Percentiles rank a stretch among this genome's conserved stretches.
These are phyloP conservation scores for Araneus ventricosus DNA, from an alignment of 1,140 invertebrate species.

Conservation along the genomic window DNA sequence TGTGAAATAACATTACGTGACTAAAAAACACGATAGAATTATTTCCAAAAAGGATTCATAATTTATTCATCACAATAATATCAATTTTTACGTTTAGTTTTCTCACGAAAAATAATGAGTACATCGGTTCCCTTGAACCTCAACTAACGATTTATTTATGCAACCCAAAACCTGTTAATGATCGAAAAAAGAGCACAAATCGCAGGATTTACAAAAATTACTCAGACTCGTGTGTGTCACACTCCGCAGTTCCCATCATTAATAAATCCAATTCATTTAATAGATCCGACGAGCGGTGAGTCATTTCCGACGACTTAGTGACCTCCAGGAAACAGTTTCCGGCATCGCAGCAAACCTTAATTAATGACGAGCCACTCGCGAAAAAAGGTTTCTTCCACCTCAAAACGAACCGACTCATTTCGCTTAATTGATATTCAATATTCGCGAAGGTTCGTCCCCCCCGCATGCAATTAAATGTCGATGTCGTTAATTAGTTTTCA, in stretches of 20 bases:
- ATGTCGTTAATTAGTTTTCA: background rate
- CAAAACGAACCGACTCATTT: background rate
- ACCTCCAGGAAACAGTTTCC: background rate
- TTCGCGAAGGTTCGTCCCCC: background rate
- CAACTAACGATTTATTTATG: too few species aligned
- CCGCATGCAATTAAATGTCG: background rate
- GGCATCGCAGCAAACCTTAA: background rate
- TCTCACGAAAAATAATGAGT: too few species aligned
- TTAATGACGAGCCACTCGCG: background rate
- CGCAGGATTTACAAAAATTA: background rate
- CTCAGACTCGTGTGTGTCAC: background rate
- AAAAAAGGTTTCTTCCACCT: background rate
- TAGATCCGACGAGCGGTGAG: background rate
- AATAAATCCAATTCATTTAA: background rate
- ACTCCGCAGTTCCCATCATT: background rate
- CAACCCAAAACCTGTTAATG: background rate
- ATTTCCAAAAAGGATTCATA: too few species aligned
- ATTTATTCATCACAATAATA: too few species aligned
- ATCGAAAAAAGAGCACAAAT: background rate
- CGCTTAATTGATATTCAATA: background rate
- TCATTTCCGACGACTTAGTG: constrained; percentile 10
- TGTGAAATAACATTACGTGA: too few species aligned
- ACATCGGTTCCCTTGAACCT: too few species aligned
- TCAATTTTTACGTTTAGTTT: too few species aligned
- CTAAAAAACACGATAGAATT: too few species aligned